Evolutionary conservation across 2,888 invertebrate species (phyloP).

Genomic region (Coelopa pilipes): DNA sequence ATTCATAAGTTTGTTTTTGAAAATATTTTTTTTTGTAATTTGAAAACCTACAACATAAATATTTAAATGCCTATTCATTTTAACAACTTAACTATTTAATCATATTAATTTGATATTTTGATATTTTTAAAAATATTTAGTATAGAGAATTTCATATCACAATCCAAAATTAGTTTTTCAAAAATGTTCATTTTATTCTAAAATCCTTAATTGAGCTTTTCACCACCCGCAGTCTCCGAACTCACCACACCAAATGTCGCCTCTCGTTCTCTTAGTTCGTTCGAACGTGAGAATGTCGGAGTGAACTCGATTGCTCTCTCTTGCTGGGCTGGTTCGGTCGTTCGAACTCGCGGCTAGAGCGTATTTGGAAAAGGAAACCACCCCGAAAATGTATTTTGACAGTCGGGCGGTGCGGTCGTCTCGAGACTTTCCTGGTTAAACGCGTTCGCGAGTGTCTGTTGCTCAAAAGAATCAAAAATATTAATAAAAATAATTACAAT

Average conservation of each 20-base stretch:
- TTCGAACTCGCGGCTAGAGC: constrained; percentile 22
- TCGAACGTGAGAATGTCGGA: neutral
- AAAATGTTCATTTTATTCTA: too few relatives aligned
- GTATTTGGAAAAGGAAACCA: constrained; percentile 55
- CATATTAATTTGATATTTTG: neutral
- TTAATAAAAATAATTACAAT: constrained; percentile 3
- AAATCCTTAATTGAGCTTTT: neutral
- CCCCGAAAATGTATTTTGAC: constrained; percentile 64
- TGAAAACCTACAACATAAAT: too few relatives aligned
- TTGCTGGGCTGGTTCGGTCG: constrained; percentile 26
- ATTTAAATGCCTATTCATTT: too few relatives aligned
- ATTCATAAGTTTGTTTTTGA: neutral
- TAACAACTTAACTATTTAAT: too few relatives aligned
- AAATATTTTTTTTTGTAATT: neutral
- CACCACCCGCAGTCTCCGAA: neutral
- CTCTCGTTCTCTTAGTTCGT: neutral
- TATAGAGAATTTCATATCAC: too few relatives aligned
- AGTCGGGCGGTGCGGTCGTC: constrained; percentile 64
- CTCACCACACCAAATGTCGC: neutral
- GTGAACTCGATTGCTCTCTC: neutral
- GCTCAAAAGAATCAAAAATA: neutral
- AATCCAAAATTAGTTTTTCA: too few relatives aligned
- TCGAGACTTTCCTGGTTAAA: neutral
- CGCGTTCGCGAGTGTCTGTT: constrained; percentile 7
- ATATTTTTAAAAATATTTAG: neutral